These are phyloP conservation scores for Semnornis frantzii DNA, from an alignment of 2,113 vertebrate genomes.

Conservation along the genomic window DNA sequence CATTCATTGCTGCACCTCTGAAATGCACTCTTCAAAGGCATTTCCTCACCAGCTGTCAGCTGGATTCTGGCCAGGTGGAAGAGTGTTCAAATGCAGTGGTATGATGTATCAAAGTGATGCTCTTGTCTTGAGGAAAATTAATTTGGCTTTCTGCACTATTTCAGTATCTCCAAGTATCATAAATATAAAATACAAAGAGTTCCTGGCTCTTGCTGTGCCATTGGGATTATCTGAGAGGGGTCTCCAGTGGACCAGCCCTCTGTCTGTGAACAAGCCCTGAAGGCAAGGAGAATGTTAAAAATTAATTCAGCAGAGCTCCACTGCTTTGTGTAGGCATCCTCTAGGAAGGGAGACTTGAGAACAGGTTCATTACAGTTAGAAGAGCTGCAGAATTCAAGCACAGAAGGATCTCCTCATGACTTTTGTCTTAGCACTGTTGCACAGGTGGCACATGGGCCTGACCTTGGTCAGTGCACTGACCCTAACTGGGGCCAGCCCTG, in stretches of 20 bases:
- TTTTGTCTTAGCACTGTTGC: background rate
- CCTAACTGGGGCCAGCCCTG: background rate
- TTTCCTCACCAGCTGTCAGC: background rate
- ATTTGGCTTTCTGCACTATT: background rate
- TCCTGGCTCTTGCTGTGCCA: background rate
- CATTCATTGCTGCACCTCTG: background rate
- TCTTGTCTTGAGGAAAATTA: background rate
- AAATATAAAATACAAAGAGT: background rate
- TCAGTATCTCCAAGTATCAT: background rate
- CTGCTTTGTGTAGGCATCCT: too few species aligned
- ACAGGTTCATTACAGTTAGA: background rate
- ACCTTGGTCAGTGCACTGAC: too few species aligned
- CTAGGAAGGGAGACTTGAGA: background rate
- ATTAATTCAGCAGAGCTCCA: background rate
- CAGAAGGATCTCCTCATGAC: background rate
- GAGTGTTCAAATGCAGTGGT: background rate
- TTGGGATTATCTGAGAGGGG: background rate
- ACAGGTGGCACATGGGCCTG: background rate
- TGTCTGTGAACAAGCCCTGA: background rate
- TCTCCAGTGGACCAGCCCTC: background rate
- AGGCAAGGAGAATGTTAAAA: background rate
- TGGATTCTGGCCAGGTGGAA: background rate
- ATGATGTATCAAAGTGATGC: background rate
- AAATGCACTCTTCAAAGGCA: background rate
- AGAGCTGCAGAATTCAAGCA: background rate